Percentiles rank a stretch among this genome's conserved stretches.
These are phyloP conservation scores for Watsonalla cultraria DNA, from an alignment of 2,888 invertebrate species.

Conservation along the genomic window DNA sequence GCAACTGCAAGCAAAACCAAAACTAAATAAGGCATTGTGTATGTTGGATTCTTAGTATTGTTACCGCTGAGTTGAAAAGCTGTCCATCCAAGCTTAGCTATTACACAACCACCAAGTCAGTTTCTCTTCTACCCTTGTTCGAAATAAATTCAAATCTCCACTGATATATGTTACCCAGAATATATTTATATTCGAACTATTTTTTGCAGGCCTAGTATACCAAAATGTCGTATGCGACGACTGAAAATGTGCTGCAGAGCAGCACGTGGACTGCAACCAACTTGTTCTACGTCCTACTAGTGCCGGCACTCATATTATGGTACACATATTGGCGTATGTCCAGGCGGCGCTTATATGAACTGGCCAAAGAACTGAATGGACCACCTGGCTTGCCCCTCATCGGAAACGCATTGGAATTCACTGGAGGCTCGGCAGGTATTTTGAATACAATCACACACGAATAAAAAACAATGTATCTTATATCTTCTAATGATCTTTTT, in stretches of 20 bases:
- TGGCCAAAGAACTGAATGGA: constrained; percentile 85
- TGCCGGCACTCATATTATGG: constrained; percentile 84
- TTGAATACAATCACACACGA: constrained; percentile 6
- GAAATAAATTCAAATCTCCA: no score
- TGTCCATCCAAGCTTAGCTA: no score
- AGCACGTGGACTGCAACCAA: constrained; percentile 80
- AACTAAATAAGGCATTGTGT: no score
- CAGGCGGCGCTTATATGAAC: constrained; percentile 83
- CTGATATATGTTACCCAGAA: no score
- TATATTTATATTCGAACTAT: constrained; percentile 7
- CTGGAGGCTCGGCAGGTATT: constrained; percentile 85
- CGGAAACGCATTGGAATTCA: constrained; percentile 86
- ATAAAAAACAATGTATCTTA: not conserved
- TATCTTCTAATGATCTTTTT: constrained; percentile 1
- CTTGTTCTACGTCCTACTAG: constrained; percentile 84
- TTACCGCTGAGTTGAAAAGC: no score
- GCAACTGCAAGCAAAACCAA: no score
- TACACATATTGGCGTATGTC: constrained; percentile 87
- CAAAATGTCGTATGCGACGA: constrained; percentile 62
- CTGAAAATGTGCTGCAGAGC: constrained; percentile 60
- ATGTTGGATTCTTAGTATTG: no score
- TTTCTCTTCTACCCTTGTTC: no score
- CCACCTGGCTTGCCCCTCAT: constrained; percentile 85
- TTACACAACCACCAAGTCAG: no score
- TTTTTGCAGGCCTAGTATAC: constrained; percentile 5